Evolutionary conservation across 2,113 vertebrate genomes (phyloP).

Genomic region (Dicerorhinus sumatrensis): DNA sequence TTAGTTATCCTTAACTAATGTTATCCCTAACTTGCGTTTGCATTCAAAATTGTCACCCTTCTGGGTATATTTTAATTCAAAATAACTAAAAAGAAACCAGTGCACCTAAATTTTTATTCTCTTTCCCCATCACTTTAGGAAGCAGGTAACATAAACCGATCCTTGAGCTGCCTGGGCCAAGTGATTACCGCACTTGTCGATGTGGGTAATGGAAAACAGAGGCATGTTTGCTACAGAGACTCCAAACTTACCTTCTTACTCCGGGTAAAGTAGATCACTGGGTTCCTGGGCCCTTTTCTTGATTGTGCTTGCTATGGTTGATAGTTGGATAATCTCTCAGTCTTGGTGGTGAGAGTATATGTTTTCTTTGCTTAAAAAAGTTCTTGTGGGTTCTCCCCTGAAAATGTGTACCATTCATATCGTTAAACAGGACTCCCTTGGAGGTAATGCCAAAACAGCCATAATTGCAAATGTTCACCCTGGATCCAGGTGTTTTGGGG

Average conservation of each 20-base stretch:
- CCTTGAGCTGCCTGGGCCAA: slow-evolving; percentile 95
- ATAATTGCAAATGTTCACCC: slow-evolving; percentile 99
- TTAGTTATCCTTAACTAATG: not conserved
- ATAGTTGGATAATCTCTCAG: not conserved
- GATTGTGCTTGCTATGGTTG: not conserved
- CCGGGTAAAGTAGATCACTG: slow-evolving; percentile 86
- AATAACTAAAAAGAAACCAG: not conserved
- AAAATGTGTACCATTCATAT: slow-evolving; percentile 29
- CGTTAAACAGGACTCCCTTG: slow-evolving; percentile 94
- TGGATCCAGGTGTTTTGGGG: slow-evolving; percentile 96
- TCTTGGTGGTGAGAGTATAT: not conserved
- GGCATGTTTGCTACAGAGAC: slow-evolving; percentile 96
- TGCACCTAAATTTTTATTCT: not conserved
- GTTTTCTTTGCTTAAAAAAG: not conserved
- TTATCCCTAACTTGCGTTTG: not conserved
- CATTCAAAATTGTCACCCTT: not conserved
- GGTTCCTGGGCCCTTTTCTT: not conserved
- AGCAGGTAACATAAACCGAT: slow-evolving; percentile 97
- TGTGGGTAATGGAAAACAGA: slow-evolving; percentile 94
- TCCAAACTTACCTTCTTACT: slow-evolving; percentile 98
- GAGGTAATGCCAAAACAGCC: slow-evolving; percentile 97
- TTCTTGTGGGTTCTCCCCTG: not conserved
- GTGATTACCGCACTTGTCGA: slow-evolving; percentile 97
- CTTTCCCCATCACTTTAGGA: slow-evolving; percentile 87
- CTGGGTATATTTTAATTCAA: not conserved